Evolutionary conservation across 2,797 vertebrate species (phyloP), one percentile per base, ranked within the genome.

Genomic region (Gallinago solitaria): DNA sequence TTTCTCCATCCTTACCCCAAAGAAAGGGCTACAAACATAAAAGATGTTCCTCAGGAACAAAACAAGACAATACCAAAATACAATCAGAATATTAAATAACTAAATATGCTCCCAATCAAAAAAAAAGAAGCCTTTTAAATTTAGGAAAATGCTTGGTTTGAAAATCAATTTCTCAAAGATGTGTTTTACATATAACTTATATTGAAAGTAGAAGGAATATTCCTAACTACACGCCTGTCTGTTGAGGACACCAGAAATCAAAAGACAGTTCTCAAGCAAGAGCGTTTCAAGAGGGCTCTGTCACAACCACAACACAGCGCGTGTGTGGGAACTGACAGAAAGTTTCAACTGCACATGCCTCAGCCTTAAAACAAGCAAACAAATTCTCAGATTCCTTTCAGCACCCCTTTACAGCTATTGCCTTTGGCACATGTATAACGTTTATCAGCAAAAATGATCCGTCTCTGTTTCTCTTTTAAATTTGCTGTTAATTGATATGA

Each of bases 391-490:
- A 61, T 86, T 86, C 83, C 77, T 83, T 81, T 76, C 93, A 92
- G 63, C 43, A 54, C 21, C 32, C 68, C 73, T 83, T 61, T 6
- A 63, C 37, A 60, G 70, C 17, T 89, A 57, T 23, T 96, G 76
- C 28, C 57, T 83, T 91, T 78, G 70, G 79, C 93, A 84, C 2
- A 12, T 33, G 24, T n/a, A 57, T 88, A 90, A 57, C 71, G 17
- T 9, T 89, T 93, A 96, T 93, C 93, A 94, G 78, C 75, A 90
- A 11, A 39, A 70, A 12, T 2, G 4, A 94, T 95, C 74, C 13
- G 17, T 63, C 76, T 89, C 57, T 87, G 86, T 37, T 90, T 89
- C 54, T 74, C 15, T 89, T 78, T 71, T 39, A 70, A 45, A 81
- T 78, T 80, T 88, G n/a, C 54, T 88, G 65, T 75, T 78, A 89